phyloP scores from a whole-genome alignment of 2,888 invertebrate species.

The Melieria picta region DNA sequence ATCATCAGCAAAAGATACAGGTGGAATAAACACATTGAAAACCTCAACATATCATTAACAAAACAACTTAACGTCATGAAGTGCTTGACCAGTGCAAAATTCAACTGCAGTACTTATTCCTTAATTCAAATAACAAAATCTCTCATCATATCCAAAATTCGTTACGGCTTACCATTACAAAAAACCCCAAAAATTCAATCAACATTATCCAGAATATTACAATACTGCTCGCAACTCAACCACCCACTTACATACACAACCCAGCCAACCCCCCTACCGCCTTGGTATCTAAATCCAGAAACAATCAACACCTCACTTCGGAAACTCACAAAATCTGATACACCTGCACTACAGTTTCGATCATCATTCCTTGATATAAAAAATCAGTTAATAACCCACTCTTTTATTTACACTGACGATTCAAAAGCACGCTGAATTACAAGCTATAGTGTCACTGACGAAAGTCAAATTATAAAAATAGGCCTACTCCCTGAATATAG shows the following conservation, averaged over 20 bases:
- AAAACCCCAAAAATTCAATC: too few relatives aligned
- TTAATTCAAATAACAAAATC: background rate
- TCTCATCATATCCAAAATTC: background rate
- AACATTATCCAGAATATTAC: background rate
- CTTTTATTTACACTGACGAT: background rate
- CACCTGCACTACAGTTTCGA: too few relatives aligned
- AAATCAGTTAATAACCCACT: background rate
- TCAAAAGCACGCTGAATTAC: background rate
- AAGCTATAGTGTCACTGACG: background rate
- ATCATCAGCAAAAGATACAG: too few relatives aligned
- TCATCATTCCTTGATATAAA: background rate
- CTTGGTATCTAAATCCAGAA: background rate
- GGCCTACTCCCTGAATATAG: slow-evolving; percentile 5
- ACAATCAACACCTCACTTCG: background rate
- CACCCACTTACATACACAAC: background rate
- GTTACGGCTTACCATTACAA: background rate
- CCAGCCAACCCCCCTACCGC: background rate
- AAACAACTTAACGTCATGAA: background rate
- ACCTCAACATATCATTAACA: too few relatives aligned
- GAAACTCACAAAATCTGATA: background rate
- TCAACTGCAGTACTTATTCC: background rate
- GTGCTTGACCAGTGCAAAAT: background rate
- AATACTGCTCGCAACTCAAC: background rate
- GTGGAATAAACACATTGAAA: too few relatives aligned
- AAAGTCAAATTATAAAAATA: background rate